Base-by-base conservation (phyloP, 2,888 invertebrate species). In the Trichacis sp. region DNA sequence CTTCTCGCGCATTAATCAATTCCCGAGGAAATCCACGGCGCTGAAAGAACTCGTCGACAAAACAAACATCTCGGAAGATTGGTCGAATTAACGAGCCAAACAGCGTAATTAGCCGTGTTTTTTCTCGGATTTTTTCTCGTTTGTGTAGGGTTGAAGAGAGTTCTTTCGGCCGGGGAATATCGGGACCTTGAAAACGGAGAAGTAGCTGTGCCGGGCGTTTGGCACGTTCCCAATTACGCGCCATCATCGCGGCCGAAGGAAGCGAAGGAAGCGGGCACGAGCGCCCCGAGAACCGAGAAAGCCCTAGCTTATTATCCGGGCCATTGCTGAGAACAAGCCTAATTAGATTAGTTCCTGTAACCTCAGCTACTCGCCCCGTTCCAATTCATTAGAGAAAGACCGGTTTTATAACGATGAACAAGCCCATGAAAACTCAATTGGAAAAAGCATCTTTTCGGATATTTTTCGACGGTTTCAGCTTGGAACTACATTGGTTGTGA, bases 211-310 rank as follows among this genome's bases (percentile, higher is more conserved):
- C 42, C 19, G 42, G 50, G 29, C 18, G 49, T 53, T 63, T 67
- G 67, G 63, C 63, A 45, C 51, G 40, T 50, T 63, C 53, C 63
- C 67, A 67, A 63, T 57, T 50, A 60, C 56, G 60, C 50, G 36
- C 60, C 57, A 64, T 59, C 58, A 55, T 50, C 60, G 38, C 38
- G 29, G 19, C 29, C 18, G 38, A 33, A 33, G 47, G 49, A 59
- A 59, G 49, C 46, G 59, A 18, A 8, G n/a, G 51, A 6, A 4
- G 52, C 19, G 14, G 43, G 51, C 33, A 46, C 38, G 24, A 24
- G 24, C 24, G 9, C 3, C 4, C 24, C 8, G 24, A 24, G 24
- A 24, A 8, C 24, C 8, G 24, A 24, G 24, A 24, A 24, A 24
- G 24, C 24, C 4, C 24, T 48, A 33, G 50, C 64, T 60, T 56